Evolutionary conservation across 2,113 vertebrate species (phyloP), one percentile per base, ranked within the genome.

Genomic region (Alces alces): DNA sequence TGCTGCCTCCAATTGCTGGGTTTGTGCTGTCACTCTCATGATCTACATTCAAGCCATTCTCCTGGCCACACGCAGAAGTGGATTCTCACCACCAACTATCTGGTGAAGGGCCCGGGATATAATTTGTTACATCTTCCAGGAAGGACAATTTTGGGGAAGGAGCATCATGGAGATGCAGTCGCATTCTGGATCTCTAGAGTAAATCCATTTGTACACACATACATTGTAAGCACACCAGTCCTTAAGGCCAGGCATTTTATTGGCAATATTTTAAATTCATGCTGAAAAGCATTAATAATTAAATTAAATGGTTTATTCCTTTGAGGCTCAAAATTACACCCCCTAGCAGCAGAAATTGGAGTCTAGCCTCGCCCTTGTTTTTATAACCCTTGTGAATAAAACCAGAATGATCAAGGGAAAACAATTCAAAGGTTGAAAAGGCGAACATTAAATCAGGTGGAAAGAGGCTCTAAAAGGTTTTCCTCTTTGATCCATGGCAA

Each of bases 381-480:
- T 84, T 57, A 83, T 91, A 95, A 89, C 89, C 79, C 82, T 58
- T 93, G 28, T 79, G 79, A 86, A 66, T 95, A 89, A 86, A 96
- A 92, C 52, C 47, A 92, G 58, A 70, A 88, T 89, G 50, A 97
- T 73, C 89, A 97, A 96, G 57, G 47, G 84, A 91, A 96, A 97
- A 95, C 61, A 96, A 89, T 64, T 93, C 57, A 86, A 73, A 96
- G 80, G 16, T 52, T 85, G 87, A 86, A 89, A 97, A 76, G 76
- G 36, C 83, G 78, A 96, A 92, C 86, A 85, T 92, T 90, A 96
- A 96, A 93, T 93, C 70, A 96, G 64, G 73, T 96, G 47, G 92
- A 95, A 95, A 95, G 78, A 86, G 57, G 45, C 79, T 96, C 91
- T 89, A 36, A 92, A 94, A 96, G 57, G 70, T 83, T 93, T 95